A percentile compares a stretch with the other conserved stretches of the same genome.
phyloP scores from a whole-genome alignment of 1,140 invertebrate genomes.

The Whitmania pigra region DNA sequence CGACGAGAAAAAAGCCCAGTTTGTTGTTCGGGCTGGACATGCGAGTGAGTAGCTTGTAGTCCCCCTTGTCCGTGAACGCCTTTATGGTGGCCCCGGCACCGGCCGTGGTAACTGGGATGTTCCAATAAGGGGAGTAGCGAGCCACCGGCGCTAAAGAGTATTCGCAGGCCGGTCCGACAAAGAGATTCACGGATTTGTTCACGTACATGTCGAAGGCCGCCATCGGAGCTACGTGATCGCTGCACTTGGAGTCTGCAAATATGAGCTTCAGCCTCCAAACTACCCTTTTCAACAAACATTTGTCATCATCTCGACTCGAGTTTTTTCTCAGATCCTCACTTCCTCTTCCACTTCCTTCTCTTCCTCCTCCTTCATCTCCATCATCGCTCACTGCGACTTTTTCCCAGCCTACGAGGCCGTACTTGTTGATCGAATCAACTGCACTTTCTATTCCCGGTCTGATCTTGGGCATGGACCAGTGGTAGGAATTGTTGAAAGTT shows the following conservation, averaged over 20 bases:
- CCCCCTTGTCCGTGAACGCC: constrained; percentile 25
- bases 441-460: constrained; percentile 18
- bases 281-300: too few species aligned
- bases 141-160: constrained; percentile 81
- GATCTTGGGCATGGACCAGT: constrained; percentile 19
- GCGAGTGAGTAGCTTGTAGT: constrained; percentile 62
- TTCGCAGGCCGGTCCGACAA: constrained; percentile 79
- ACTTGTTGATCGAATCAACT: constrained; percentile 19
- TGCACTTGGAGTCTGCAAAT: constrained; percentile 31
- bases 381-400: too few species aligned
- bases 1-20: constrained; percentile 25
- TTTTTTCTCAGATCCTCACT: too few species aligned
- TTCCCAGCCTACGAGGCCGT: constrained; percentile 6
- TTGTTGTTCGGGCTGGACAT: constrained; percentile 64
- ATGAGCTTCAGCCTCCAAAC: constrained; percentile 12
- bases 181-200: constrained; percentile 28
- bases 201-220: constrained; percentile 37
- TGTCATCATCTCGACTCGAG: too few species aligned
- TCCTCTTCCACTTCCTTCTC: too few species aligned
- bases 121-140: constrained; percentile 69
- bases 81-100: constrained; percentile 65
- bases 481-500: constrained; percentile 9
- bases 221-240: constrained; percentile 35
- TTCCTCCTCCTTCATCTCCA: too few species aligned
- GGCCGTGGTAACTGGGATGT: constrained; percentile 73